phyloP scores from a whole-genome alignment of 1,140 invertebrate genomes.

The Ceratina australensis region DNA sequence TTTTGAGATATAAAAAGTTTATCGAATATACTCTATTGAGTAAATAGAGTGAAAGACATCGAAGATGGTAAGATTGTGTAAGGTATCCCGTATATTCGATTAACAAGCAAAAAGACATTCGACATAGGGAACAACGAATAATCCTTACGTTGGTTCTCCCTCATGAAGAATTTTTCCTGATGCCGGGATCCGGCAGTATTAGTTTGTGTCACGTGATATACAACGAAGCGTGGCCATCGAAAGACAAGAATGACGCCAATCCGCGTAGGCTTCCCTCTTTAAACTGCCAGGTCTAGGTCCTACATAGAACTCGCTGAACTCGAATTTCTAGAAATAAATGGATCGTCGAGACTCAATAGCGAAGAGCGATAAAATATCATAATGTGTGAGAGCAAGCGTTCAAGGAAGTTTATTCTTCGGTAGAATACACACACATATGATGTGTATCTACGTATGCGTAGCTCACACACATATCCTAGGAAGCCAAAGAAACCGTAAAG shows the following conservation, averaged over 20 bases:
- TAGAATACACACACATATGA: background rate
- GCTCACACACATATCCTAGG: background rate
- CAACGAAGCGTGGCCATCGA: background rate
- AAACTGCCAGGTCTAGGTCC: constrained; percentile 27
- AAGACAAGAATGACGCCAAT: background rate
- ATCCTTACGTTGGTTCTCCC: background rate
- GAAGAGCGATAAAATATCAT: background rate
- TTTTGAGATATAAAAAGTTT: background rate
- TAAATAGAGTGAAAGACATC: background rate
- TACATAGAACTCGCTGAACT: constrained; percentile 10
- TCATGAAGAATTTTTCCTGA: background rate
- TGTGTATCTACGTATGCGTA: no score
- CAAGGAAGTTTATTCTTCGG: constrained; percentile 3
- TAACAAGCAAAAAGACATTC: background rate
- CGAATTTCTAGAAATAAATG: background rate
- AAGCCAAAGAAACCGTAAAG: constrained; percentile 7
- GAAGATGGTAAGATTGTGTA: background rate
- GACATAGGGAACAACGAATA: background rate
- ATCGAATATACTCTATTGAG: background rate
- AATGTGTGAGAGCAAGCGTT: background rate
- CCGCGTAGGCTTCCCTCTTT: constrained; percentile 30
- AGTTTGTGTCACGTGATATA: background rate
- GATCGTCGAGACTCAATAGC: background rate
- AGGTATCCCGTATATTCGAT: background rate
- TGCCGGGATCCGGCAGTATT: background rate